phyloP scores from a whole-genome alignment of 2,888 invertebrate genomes.

The Euzetes globulus region DNA sequence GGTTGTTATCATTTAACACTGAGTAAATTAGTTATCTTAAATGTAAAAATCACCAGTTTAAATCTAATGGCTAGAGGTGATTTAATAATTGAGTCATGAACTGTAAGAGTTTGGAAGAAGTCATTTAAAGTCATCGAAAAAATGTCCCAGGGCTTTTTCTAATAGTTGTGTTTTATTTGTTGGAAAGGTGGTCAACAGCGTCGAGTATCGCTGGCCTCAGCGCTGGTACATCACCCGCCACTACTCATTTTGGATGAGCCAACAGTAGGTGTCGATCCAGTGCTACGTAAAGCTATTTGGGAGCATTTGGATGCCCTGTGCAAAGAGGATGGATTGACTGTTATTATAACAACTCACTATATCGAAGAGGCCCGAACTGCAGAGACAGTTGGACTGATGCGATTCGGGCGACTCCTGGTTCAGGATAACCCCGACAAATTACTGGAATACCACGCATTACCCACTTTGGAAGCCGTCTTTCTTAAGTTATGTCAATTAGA shows the following conservation, averaged over 20 bases:
- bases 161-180: neutral
- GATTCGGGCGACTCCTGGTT: slow-evolving; percentile 78
- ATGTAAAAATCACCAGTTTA: no score
- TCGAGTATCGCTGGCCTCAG: slow-evolving; percentile 82
- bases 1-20: no score
- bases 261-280: slow-evolving; percentile 84
- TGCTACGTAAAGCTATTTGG: slow-evolving; percentile 57
- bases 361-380: slow-evolving; percentile 71
- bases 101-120: neutral
- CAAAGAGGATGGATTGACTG: slow-evolving; percentile 45
- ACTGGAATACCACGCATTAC: slow-evolving; percentile 48
- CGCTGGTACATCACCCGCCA: slow-evolving; percentile 85
- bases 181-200: slow-evolving; percentile 75
- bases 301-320: slow-evolving; percentile 47
- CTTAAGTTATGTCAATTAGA: slow-evolving; percentile 59
- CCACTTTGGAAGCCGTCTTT: slow-evolving; percentile 79
- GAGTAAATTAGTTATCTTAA: no score
- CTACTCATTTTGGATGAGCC: slow-evolving; percentile 85
- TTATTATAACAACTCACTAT: slow-evolving; percentile 69
- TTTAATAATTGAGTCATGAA: no score
- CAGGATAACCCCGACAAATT: slow-evolving; percentile 77
- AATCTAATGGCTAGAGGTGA: no score
- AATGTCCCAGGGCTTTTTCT: no score
- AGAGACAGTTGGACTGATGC: slow-evolving; percentile 60
- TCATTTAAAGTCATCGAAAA: neutral